Conservation (phyloP, 2,888 invertebrate species). For the Nezara viridula region DNA sequence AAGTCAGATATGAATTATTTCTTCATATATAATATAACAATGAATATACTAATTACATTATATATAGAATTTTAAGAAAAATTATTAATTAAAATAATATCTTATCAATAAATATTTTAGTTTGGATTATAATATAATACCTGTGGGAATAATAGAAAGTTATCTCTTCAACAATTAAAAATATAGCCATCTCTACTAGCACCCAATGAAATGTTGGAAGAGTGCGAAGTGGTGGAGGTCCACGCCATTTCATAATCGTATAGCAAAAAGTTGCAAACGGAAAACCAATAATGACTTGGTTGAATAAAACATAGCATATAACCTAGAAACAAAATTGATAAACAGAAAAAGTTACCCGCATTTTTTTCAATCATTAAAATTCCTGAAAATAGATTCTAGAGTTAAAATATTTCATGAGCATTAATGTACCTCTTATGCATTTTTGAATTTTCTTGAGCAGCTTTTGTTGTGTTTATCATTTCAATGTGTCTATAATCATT, state of each 20-base stretch:
- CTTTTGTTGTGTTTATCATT: too few relatives aligned
- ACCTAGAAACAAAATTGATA: conserved; percentile 70
- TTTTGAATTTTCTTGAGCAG: too few relatives aligned
- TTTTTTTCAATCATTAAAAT: background rate
- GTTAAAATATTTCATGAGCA: background rate
- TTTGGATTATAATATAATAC: conserved; percentile 69
- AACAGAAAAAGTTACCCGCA: background rate
- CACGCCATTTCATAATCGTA: conserved; percentile 77
- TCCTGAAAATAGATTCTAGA: background rate
- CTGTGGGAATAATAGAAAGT: conserved; percentile 89
- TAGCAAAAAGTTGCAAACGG: conserved; percentile 77
- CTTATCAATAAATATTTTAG: too few relatives aligned
- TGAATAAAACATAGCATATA: conserved; percentile 78
- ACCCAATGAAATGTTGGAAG: conserved; percentile 85
- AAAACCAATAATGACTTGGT: conserved; percentile 80
- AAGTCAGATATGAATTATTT: too few relatives aligned
- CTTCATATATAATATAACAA: too few relatives aligned
- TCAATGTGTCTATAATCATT: too few relatives aligned
- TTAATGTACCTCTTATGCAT: too few relatives aligned
- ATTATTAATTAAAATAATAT: too few relatives aligned
- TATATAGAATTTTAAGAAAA: too few relatives aligned
- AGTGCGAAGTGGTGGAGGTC: conserved; percentile 76
- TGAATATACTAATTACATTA: too few relatives aligned
- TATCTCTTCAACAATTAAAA: conserved; percentile 83
- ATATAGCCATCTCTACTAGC: conserved; percentile 80